Base-by-base conservation (phyloP, 2,888 invertebrate species). In the Uropetala carovei region DNA sequence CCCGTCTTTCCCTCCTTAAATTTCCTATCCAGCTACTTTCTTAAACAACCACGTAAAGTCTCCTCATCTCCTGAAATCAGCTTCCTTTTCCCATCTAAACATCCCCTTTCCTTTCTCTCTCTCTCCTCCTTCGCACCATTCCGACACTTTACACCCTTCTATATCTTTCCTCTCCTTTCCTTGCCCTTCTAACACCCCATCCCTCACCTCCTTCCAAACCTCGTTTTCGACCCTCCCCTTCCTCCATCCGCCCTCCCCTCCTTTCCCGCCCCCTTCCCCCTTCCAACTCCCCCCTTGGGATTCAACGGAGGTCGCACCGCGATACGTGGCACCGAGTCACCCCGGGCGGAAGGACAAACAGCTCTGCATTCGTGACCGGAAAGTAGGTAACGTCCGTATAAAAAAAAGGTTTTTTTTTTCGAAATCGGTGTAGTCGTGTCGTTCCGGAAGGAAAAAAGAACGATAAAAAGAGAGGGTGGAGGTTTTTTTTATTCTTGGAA, bases 331-430 rank as follows among this genome's bases (percentile, higher is more conserved):
- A 75, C 75, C 2, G 10, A 18, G 75, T 22, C 75, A 75, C 75
- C 22, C 75, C 22, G 13, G 27, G 75, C 75, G 75, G 75, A 75
- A 75, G 22, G 7, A 27, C 75, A 75, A 75, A 75, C 75, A 75
- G 22, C 43, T 43, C 43, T 43, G 43, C 75, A 68, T 68, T 13
- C 68, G n/a, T n/a, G 75, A 75, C 18, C 27, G 75, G 75, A 75
- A 75, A 75, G 75, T 75, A 75, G 75, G 75, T 75, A 75, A 75
- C 75, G 75, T 75, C 22, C n/a, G 27, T 43, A 43, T 43, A 75
- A 75, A 75, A 75, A 9, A 13, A 18, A 10, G 75, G n/a, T n/a
- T 43, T 43, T 3, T 22, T 75, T 75, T 13, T 27, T 27, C 75
- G 75, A 22, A 75, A 75, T 75, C 75, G n/a, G 22, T 75, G 75